These are phyloP conservation scores for Strigamia maritima DNA, from an alignment of 2,888 invertebrate species.

Conservation along the genomic window DNA sequence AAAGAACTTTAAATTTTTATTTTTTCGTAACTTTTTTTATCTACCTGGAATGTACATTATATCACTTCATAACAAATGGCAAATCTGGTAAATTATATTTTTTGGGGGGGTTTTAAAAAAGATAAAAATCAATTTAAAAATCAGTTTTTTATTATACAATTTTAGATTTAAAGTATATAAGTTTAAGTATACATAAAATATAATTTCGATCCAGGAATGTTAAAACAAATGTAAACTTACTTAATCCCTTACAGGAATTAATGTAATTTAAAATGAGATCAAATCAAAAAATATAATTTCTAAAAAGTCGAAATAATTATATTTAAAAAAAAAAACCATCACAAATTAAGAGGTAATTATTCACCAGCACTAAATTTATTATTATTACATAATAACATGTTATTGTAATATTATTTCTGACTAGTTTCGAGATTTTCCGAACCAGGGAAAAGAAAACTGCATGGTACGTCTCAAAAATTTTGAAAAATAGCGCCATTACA, in stretches of 20 bases:
- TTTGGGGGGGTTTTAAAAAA: background rate
- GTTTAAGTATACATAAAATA: background rate
- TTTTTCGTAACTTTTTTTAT: background rate
- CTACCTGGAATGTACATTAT: background rate
- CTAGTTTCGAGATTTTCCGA: background rate
- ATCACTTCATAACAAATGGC: background rate
- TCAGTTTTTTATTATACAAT: background rate
- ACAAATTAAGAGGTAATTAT: background rate
- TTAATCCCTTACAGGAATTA: background rate
- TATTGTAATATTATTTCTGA: background rate
- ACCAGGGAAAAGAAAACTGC: background rate
- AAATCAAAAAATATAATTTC: background rate
- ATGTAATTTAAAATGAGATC: constrained; percentile 4
- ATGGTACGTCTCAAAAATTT: background rate
- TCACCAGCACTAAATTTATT: constrained; percentile 4
- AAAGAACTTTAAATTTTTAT: background rate
- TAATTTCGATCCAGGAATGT: background rate
- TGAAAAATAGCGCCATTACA: background rate
- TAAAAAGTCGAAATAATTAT: background rate
- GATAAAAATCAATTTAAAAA: background rate
- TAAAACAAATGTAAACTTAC: background rate
- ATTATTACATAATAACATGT: background rate
- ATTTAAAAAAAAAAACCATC: background rate
- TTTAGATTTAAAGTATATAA: background rate
- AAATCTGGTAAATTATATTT: background rate